These are phyloP conservation scores for Acromyrmex echinatior DNA, from an alignment of 1,140 invertebrate species.

Conservation along the genomic window DNA sequence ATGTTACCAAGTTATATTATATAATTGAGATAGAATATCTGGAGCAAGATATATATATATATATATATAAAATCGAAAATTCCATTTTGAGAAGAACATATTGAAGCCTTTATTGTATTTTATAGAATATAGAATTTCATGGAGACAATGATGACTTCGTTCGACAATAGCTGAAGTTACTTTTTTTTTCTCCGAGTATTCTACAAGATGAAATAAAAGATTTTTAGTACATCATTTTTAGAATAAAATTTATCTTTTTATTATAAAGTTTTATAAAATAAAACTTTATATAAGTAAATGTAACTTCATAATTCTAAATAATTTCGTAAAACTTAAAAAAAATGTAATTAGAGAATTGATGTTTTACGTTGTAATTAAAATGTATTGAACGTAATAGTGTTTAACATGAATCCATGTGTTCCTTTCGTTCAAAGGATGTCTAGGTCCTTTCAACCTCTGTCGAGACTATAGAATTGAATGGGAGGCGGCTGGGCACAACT, in stretches of 20 bases:
- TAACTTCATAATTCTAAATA: too few species aligned
- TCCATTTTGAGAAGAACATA: neutral
- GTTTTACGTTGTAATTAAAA: slow-evolving; percentile 9
- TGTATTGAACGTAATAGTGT: slow-evolving; percentile 6
- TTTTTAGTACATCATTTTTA: neutral
- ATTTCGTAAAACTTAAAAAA: neutral
- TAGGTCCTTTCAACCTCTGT: slow-evolving; percentile 25
- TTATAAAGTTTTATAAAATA: neutral
- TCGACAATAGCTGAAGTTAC: neutral
- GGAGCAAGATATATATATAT: neutral
- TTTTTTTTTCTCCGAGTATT: neutral
- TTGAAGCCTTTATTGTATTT: neutral
- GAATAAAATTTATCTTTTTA: neutral
- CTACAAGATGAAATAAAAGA: neutral
- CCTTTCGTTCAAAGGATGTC: slow-evolving; percentile 24
- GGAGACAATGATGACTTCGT: neutral
- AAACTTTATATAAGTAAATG: too few species aligned
- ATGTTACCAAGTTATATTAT: slow-evolving; percentile 24
- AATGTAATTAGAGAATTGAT: neutral
- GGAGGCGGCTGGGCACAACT: neutral
- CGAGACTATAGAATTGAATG: slow-evolving; percentile 48
- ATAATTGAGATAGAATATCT: neutral
- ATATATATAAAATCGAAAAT: neutral
- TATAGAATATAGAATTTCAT: neutral
- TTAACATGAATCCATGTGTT: slow-evolving; percentile 22